A percentile compares a stretch with the other conserved stretches of the same genome.
phyloP scores from a whole-genome alignment of 2,797 vertebrate genomes.

The Sebastes flavidus region DNA sequence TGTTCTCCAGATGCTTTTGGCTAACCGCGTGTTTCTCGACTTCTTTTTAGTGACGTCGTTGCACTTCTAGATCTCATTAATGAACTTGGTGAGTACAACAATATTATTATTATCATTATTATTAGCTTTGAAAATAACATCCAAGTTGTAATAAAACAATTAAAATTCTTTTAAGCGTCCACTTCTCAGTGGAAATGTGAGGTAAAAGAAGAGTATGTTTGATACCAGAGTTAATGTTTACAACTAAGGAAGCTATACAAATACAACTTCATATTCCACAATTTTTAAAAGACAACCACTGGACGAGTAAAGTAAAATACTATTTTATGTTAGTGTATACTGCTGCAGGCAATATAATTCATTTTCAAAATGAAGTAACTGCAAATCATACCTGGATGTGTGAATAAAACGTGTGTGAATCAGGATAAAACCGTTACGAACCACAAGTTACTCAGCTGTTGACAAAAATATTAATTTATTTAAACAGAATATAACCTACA shows the following conservation, averaged over 20 bases:
- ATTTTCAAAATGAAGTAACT: neutral
- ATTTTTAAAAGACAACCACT: neutral
- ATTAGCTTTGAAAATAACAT: neutral
- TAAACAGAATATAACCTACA: constrained; percentile 88
- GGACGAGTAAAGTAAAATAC: neutral
- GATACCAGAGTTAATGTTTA: neutral
- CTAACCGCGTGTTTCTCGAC: neutral
- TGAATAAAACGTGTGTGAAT: neutral
- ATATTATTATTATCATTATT: neutral
- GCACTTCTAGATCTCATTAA: neutral
- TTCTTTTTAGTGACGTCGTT: neutral
- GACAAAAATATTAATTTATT: constrained; percentile 90
- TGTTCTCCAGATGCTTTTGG: neutral
- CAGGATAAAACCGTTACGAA: constrained; percentile 52
- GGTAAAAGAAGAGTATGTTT: neutral
- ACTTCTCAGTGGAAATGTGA: neutral
- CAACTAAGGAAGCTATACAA: neutral
- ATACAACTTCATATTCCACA: too few species aligned
- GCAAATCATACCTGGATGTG: neutral
- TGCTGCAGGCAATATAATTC: neutral
- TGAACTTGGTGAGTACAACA: neutral
- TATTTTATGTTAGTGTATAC: neutral
- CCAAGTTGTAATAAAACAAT: neutral
- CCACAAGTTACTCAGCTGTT: constrained; percentile 78
- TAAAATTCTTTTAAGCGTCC: neutral